Conservation (phyloP, 2,113 vertebrate genomes). For the Sapayoa aenigma region DNA sequence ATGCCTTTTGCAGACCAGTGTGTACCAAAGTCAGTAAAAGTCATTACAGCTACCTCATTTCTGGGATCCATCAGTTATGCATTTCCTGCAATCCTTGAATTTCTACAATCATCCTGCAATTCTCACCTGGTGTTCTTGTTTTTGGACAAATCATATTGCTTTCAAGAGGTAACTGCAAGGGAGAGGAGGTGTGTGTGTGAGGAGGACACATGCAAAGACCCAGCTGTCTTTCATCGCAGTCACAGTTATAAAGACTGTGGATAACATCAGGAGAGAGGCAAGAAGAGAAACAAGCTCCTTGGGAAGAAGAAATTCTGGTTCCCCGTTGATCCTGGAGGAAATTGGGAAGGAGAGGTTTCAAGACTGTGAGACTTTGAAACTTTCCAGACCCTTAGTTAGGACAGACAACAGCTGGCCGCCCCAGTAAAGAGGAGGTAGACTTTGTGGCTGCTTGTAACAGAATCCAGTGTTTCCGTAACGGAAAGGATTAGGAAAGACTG, state of each 20-base stretch:
- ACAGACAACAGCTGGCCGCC: background rate
- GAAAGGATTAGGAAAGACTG: background rate
- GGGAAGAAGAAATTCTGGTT: background rate
- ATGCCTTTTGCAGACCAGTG: background rate
- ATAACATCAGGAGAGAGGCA: background rate
- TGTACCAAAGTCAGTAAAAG: background rate
- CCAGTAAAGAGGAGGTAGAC: background rate
- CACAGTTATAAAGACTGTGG: background rate
- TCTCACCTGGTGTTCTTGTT: background rate
- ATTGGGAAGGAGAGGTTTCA: background rate
- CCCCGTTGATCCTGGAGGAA: background rate
- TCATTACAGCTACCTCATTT: too few relatives aligned
- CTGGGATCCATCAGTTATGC: background rate
- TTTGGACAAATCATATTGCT: background rate
- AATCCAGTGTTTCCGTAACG: background rate
- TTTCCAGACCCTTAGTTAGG: background rate
- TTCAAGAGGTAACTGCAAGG: background rate
- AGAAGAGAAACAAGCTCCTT: background rate
- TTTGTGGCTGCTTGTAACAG: background rate
- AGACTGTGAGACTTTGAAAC: background rate
- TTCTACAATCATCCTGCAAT: background rate
- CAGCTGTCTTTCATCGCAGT: background rate
- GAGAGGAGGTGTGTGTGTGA: rapidly evolving
- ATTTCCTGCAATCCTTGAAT: background rate
- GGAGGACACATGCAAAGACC: background rate